phyloP scores from a whole-genome alignment of 1,140 invertebrate species.

The Orussus abietinus region DNA sequence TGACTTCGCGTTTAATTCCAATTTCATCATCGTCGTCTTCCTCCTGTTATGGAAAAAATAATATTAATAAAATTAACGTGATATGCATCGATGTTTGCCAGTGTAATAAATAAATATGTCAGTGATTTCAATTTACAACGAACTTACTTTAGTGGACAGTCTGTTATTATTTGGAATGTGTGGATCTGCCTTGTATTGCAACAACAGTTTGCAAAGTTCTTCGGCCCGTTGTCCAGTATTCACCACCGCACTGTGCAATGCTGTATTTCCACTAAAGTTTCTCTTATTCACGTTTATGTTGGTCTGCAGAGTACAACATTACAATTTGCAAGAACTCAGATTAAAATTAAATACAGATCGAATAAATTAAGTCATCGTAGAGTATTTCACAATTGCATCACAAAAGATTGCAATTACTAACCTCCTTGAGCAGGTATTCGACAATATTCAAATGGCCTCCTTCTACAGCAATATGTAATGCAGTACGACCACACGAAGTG shows the following conservation, averaged over 20 bases:
- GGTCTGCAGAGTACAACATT: conserved; percentile 25
- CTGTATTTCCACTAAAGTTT: conserved; percentile 44
- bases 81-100: conserved; percentile 1
- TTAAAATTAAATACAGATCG: conserved; percentile 11
- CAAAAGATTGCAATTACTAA: conserved; percentile 13
- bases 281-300: conserved; percentile 40
- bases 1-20: conserved; percentile 1
- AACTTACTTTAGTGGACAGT: conserved; percentile 10
- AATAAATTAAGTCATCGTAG: neutral
- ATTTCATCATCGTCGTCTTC: conserved; percentile 27
- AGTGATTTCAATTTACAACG: neutral
- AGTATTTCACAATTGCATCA: neutral
- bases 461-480: conserved; percentile 58
- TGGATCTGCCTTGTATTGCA: conserved; percentile 38
- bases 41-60: conserved; percentile 16
- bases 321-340: conserved; percentile 3
- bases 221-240: conserved; percentile 30
- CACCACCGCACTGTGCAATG: conserved; percentile 40
- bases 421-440: conserved; percentile 50
- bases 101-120: conserved; percentile 2
- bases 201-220: conserved; percentile 37
- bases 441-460: conserved; percentile 49
- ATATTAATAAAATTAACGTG: conserved; percentile 6
- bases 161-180: conserved; percentile 29
- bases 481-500: conserved; percentile 55